A percentile compares a stretch with the other conserved stretches of the same genome.
Conservation (phyloP, 2,888 invertebrate species). For the Eucera pruinosa region DNA sequence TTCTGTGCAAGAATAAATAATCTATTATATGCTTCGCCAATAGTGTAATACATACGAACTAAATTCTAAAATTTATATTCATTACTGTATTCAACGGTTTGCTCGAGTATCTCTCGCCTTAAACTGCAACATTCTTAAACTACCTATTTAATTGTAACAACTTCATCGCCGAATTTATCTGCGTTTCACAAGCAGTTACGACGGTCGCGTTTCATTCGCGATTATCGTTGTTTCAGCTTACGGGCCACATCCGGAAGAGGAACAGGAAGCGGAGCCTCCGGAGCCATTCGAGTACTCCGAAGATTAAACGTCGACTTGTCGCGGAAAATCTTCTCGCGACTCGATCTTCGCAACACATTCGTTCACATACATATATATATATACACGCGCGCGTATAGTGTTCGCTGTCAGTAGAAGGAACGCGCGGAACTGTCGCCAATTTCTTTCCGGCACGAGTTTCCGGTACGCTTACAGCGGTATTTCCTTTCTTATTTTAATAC, state of each 20-base stretch:
- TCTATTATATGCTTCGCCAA: no score
- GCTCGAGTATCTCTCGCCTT: no score
- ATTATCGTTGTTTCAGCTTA: conserved; percentile 86
- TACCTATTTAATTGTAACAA: neutral
- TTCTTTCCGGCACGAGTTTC: neutral
- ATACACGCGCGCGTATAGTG: conserved; percentile 8
- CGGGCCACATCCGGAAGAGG: conserved; percentile 96
- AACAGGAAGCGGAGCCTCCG: conserved; percentile 98
- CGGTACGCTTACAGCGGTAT: neutral
- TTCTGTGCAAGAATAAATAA: no score
- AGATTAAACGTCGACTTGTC: conserved; percentile 86
- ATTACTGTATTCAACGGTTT: no score
- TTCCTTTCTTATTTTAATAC: conserved; percentile 28
- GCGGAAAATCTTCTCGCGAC: conserved; percentile 10
- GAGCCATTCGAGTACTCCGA: conserved; percentile 99
- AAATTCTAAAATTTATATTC: no score
- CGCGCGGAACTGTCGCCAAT: neutral
- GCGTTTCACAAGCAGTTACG: neutral
- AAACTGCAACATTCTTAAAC: no score
- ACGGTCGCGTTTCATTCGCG: neutral
- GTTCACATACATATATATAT: conserved; percentile 27
- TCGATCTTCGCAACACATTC: conserved; percentile 14
- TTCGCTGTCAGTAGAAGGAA: conserved; percentile 2
- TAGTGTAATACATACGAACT: no score
- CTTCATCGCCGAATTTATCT: neutral